phyloP scores from a whole-genome alignment of 2,888 invertebrate genomes.

The Coelopa pilipes region DNA sequence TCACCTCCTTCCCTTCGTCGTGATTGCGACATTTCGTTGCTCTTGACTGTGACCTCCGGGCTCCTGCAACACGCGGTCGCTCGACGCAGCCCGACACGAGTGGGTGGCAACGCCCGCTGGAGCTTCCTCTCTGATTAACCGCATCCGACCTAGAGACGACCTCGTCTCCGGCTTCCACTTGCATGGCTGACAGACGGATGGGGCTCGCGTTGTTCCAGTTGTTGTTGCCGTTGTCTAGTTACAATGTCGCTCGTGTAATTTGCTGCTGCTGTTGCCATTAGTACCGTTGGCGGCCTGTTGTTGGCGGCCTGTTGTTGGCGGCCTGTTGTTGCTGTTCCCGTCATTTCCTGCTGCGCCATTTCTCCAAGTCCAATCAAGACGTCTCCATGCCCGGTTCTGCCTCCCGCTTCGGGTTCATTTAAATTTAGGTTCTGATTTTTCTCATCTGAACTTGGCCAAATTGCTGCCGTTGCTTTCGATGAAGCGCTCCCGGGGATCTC shows the following conservation, averaged over 20 bases:
- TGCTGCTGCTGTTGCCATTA: background rate
- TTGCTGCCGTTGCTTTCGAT: too few relatives aligned
- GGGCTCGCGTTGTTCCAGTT: background rate
- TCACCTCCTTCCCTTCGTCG: too few relatives aligned
- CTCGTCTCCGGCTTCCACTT: constrained; percentile 14
- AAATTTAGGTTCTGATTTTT: too few relatives aligned
- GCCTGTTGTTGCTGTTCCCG: too few relatives aligned
- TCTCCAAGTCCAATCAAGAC: too few relatives aligned
- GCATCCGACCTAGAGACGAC: constrained; percentile 29
- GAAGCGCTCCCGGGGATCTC: too few relatives aligned
- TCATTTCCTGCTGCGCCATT: too few relatives aligned
- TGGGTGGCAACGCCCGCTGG: background rate
- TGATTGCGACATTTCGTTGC: constrained; percentile 34
- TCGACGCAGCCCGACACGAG: background rate
- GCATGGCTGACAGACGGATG: background rate
- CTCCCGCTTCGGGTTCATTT: too few relatives aligned
- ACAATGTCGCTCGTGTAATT: background rate
- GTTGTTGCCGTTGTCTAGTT: constrained; percentile 18
- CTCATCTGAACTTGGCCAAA: too few relatives aligned
- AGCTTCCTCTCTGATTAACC: constrained; percentile 5
- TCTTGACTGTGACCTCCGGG: constrained; percentile 43
- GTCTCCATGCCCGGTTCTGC: too few relatives aligned
- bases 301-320: too few relatives aligned
- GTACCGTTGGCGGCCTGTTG: too few relatives aligned
- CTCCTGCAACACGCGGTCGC: constrained; percentile 25